These are phyloP conservation scores for Napeogenes sylphis DNA, from an alignment of 2,888 invertebrate species.

Conservation along the genomic window DNA sequence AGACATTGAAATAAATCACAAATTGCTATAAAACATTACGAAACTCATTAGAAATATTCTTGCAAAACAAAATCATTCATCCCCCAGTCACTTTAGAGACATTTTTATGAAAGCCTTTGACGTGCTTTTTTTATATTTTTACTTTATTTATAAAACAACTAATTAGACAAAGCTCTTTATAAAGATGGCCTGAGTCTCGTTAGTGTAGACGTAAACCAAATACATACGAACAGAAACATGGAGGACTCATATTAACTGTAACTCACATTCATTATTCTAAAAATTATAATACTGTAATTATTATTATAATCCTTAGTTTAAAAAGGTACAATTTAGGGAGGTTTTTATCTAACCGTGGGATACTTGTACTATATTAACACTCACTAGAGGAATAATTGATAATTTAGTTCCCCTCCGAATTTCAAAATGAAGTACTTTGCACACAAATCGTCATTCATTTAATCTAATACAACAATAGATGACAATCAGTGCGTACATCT, in stretches of 20 bases:
- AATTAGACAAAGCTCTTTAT: conserved; percentile 50
- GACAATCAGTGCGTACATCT: conserved; percentile 16
- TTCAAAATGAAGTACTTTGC: conserved; percentile 21
- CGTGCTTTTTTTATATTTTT: conserved; percentile 29
- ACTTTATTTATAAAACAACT: conserved; percentile 38
- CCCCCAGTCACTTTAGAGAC: conserved; percentile 30
- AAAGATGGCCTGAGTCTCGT: conserved; percentile 40
- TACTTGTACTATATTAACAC: not conserved
- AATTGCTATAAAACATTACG: conserved; percentile 3
- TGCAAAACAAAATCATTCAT: conserved; percentile 31
- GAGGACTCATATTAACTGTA: conserved; percentile 1
- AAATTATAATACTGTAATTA: not conserved
- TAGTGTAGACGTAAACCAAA: conserved; percentile 7
- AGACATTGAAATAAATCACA: not conserved
- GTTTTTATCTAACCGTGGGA: too few species aligned
- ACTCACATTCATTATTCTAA: not conserved
- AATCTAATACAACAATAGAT: conserved; percentile 24
- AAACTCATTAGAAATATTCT: conserved; percentile 31
- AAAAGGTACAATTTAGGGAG: too few species aligned
- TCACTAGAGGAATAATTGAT: not conserved
- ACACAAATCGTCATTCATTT: conserved; percentile 21
- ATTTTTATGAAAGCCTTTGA: conserved; percentile 32
- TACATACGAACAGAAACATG: not conserved
- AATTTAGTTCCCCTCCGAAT: conserved; percentile 7
- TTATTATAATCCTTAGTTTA: not conserved